Percentiles rank a stretch among this genome's conserved stretches.
These are phyloP conservation scores for Agonum fuliginosum DNA, from an alignment of 2,888 invertebrate genomes.

Conservation along the genomic window DNA sequence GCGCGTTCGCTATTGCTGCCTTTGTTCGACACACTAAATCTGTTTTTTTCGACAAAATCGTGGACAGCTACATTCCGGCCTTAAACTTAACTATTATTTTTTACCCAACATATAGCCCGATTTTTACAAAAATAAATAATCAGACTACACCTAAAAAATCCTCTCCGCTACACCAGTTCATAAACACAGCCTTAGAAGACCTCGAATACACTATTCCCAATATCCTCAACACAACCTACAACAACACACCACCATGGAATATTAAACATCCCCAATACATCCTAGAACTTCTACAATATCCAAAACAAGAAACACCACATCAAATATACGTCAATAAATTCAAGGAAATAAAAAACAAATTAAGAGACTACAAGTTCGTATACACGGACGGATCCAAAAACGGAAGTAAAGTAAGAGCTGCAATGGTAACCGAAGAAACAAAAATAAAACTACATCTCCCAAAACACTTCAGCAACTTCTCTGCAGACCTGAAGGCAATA, in stretches of 20 bases:
- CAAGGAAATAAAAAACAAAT: neutral
- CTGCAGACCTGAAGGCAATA: neutral
- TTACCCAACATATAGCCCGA: neutral
- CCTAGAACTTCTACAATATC: neutral
- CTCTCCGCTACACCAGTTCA: neutral
- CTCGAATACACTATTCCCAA: neutral
- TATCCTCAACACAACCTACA: neutral
- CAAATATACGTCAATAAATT: neutral
- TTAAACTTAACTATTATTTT: no score
- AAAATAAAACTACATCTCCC: conserved; percentile 1
- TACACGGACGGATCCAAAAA: conserved; percentile 19
- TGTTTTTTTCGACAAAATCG: no score
- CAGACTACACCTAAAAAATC: neutral
- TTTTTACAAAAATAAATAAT: neutral
- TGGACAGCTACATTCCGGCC: no score
- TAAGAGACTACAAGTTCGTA: neutral
- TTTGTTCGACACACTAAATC: no score
- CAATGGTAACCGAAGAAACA: neutral
- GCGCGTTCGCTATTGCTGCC: no score
- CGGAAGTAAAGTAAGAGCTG: neutral
- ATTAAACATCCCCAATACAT: neutral
- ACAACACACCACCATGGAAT: neutral
- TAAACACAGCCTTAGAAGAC: neutral
- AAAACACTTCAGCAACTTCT: neutral
- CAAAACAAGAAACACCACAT: conserved; percentile 12